A percentile compares a stretch with the other conserved stretches of the same genome.
Evolutionary conservation across 2,797 vertebrate species (phyloP).

Genomic region (Molossus alvarezi): DNA sequence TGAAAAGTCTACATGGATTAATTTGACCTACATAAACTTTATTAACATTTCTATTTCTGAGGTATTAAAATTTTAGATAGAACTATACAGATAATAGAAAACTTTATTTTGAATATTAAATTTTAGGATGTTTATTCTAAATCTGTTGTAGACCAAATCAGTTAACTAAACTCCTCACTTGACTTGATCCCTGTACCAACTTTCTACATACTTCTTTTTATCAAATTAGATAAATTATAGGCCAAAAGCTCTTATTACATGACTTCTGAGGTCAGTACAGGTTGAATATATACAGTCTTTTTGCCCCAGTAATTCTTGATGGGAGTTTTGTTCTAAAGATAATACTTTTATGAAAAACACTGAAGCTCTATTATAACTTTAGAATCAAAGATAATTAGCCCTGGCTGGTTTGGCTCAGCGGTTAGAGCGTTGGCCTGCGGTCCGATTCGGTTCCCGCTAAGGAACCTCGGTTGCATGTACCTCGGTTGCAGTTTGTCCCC

Average conservation of each 20-base stretch:
- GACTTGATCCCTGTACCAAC: background rate
- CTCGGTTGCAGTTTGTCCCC: no score
- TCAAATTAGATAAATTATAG: conserved; percentile 55
- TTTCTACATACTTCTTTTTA: conserved; percentile 34
- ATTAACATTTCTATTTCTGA: conserved; percentile 18
- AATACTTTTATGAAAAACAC: background rate
- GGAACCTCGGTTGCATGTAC: no score
- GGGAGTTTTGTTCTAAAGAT: conserved; percentile 49
- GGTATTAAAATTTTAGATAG: conserved; percentile 28
- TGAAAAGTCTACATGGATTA: background rate
- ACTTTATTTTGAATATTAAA: conserved; percentile 54
- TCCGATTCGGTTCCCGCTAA: no score
- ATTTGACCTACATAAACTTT: background rate
- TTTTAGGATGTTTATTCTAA: conserved; percentile 45
- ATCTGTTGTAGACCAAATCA: conserved; percentile 28
- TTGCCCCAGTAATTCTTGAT: conserved; percentile 22
- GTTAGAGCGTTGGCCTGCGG: no score
- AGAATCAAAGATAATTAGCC: conserved; percentile 10
- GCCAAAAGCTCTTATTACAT: conserved; percentile 20
- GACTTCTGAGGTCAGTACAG: background rate
- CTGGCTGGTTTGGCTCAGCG: no score
- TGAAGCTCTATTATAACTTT: background rate
- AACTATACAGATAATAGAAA: conserved; percentile 18
- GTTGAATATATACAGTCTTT: background rate
- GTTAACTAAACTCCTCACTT: conserved; percentile 40